Base-by-base conservation (phyloP, 2,888 invertebrate genomes). In the Terebella lapidaria region DNA sequence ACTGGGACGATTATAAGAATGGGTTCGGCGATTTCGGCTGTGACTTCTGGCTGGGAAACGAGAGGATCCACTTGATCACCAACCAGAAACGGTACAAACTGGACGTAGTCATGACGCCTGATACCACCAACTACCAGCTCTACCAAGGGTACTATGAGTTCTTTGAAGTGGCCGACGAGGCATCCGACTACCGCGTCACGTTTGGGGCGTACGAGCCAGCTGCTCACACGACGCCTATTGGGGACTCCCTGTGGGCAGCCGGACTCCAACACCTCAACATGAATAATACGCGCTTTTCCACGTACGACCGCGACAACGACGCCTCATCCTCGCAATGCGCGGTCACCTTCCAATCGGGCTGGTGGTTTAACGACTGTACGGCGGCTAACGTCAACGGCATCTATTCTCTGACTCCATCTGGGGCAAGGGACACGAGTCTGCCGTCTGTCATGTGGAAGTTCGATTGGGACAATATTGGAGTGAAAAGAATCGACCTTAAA, bases 291-390 rank as follows among this genome's bases (percentile, higher is more conserved):
- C 4, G 1, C 30, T 55, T 55, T 42, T 35, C 35, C 2, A 55
- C 55, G 10, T n/a, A 5, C 55, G 55, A 55, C 55, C 30, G 26
- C 30, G 55, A 55, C 42, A 35, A 27, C 55, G 35, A 15, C 22
- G 35, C 5, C 22, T 20, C n/a, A 24, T 27, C 30, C 26, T 29
- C 30, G 20, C 20, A 29, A n/a, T 56, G 55, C 15, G 56, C 55
- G 5, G 46, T 47, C 4, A 29, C 45, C 18, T 26, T 27, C 56
- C 26, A 45, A 3, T 49, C 49, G 20, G 59, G 59, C n/a, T 59
- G 56, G 56, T 59, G 59, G 59, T 59, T 56, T 56, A 20, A 30
- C 2, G 56, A 59, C 56, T 47, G 52, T 25, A 35, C 47, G 26
- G 28, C 24, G 25, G 49, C 52, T 22, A 49, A 46, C 26, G 51